Evolutionary conservation across 2,797 vertebrate genomes (phyloP), one percentile per base, ranked within the genome.

Genomic region (Gorsachius magnificus): DNA sequence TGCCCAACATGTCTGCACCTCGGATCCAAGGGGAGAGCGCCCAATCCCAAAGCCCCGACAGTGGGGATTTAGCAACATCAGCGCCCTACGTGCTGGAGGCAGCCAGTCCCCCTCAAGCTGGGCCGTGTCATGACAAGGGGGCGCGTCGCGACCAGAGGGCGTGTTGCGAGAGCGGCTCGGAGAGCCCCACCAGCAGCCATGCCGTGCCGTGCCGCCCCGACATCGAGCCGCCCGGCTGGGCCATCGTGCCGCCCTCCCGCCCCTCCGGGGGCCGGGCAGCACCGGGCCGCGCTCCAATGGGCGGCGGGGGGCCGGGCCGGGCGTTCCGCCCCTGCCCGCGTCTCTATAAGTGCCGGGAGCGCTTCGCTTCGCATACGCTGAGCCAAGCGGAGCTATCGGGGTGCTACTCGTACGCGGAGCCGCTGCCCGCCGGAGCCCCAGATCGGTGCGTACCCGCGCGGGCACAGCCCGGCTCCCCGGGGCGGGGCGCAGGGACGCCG

Each of bases 301-400:
- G 71, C 48, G 19, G 16, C 29, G 35, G 60, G 66, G 72, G 78
- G 71, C 60, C 15, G 78, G 78, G 11, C 29, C 25, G 56, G 4
- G 11, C 12, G 26, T 10, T 21, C 75, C 64, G 70, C 90, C 83
- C 83, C 83, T 31, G 33, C 65, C 78, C 14, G 43, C 65, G 33
- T 13, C 64, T 76, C 87, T 93, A 96, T 78, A 53, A 11, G 4
- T 4, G 4, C 11, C 35, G 58, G 46, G 20, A 29, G 51, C 57
- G 45, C 28, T 17, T 2, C 8, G 20, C 16, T 3, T 14, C 0
- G 5, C 31, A 4, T 6, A 33, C 53, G 11, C 43, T 8, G 43
- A 43, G 78, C 20, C 5, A 31, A 29, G 31, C 35, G 10, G 16
- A 63, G 60, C 60, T 16, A 46, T 5, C 38, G 38, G 11, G 38